Evolutionary conservation across 2,113 vertebrate genomes (phyloP).

Genomic region (Macrotis lagotis): DNA sequence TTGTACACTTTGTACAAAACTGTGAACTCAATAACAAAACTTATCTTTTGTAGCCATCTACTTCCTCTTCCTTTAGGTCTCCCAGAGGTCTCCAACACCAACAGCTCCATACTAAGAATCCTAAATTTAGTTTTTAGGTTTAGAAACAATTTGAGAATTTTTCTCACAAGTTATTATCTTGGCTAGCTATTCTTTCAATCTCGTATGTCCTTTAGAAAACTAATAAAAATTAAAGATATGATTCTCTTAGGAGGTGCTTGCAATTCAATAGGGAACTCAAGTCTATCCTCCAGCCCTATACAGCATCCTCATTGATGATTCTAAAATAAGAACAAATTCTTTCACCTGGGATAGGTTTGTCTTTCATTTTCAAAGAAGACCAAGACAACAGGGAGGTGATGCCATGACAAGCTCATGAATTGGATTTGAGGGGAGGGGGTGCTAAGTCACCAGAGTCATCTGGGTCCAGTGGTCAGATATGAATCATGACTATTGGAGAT

Average conservation of each 20-base stretch:
- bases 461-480: no score
- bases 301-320: neutral
- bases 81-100: neutral
- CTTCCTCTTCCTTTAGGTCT: neutral
- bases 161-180: neutral
- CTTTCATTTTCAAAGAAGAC: no score
- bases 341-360: neutral
- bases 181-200: neutral
- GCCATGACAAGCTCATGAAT: no score
- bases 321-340: neutral
- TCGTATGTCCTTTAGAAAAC: constrained; percentile 9
- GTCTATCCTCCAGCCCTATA: neutral
- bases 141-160: neutral
- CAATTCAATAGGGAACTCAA: constrained; percentile 2
- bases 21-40: neutral
- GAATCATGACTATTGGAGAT: no score
- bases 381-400: no score
- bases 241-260: neutral
- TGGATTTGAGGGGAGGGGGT: no score
- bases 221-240: neutral
- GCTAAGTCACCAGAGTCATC: no score
- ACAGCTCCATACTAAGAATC: neutral
- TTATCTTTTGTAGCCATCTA: neutral
- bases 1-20: neutral
- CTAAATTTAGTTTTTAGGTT: neutral